phyloP scores from a whole-genome alignment of 1,140 invertebrate species.

The Schlechtendalia chinensis region DNA sequence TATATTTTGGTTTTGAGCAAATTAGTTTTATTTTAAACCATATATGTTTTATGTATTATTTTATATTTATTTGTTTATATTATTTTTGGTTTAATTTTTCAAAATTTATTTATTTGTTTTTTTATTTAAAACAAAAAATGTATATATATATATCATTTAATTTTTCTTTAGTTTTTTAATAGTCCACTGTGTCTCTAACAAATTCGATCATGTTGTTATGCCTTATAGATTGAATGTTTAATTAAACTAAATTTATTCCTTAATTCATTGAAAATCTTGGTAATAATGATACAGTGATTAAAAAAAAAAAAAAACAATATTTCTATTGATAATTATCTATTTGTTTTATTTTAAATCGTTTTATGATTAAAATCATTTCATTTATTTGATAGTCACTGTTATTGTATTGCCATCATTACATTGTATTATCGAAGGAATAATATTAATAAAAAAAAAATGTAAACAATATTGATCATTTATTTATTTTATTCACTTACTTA shows the following conservation, averaged over 20 bases:
- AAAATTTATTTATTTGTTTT: neutral
- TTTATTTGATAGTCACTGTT: no score
- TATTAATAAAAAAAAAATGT: neutral
- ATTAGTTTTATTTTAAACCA: slow-evolving; percentile 13
- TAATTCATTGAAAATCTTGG: no score
- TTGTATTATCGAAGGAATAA: neutral
- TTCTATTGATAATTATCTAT: no score
- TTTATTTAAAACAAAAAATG: neutral
- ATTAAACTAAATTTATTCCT: no score
- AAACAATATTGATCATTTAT: neutral
- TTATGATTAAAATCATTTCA: no score
- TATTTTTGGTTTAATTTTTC: slow-evolving; percentile 19
- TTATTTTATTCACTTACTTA: no score
- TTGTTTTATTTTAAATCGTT: no score
- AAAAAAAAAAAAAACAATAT: no score
- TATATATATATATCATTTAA: neutral
- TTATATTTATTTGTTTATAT: slow-evolving; percentile 23
- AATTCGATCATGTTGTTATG: neutral
- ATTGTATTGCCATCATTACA: neutral
- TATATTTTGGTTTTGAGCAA: slow-evolving; percentile 20
- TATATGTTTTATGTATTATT: neutral
- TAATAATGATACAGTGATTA: neutral
- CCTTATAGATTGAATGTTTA: no score
- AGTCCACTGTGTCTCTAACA: neutral
- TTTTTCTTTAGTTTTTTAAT: neutral